Evolutionary conservation across 1,140 invertebrate species (phyloP).

Genomic region (Lordiphosa clarofinis): DNA sequence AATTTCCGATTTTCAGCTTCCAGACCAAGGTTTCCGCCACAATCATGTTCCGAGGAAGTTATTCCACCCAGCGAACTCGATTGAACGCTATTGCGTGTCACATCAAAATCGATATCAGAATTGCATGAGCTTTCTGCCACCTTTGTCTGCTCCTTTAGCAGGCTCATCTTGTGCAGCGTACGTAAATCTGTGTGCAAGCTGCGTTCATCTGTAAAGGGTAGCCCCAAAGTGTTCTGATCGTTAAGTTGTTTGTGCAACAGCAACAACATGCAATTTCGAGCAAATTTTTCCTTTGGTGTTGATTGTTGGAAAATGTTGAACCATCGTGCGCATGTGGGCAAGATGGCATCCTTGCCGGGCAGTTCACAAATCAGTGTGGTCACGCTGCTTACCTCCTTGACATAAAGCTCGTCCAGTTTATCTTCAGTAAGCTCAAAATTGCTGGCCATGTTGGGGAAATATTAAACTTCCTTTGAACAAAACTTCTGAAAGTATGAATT

Average conservation of each 20-base stretch:
- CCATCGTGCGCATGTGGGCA: conserved; percentile 51
- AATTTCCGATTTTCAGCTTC: conserved; percentile 13
- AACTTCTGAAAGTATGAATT: no score
- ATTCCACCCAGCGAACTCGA: not conserved
- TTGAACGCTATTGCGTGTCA: not conserved
- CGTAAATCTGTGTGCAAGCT: conserved; percentile 30
- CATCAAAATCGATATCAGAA: not conserved
- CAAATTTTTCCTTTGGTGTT: conserved; percentile 37
- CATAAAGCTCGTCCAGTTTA: conserved; percentile 47
- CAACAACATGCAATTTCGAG: conserved; percentile 55
- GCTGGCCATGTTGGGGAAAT: conserved; percentile 14
- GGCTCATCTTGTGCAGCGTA: conserved; percentile 22
- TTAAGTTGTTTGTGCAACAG: conserved; percentile 60
- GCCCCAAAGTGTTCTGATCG: conserved; percentile 15
- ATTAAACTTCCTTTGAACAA: no score
- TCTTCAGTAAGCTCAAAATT: conserved; percentile 16
- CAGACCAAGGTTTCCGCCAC: not conserved
- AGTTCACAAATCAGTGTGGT: conserved; percentile 21
- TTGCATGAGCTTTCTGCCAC: not conserved
- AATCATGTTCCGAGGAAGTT: not conserved
- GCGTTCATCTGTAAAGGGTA: conserved; percentile 53
- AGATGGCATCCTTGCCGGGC: conserved; percentile 14
- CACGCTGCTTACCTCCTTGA: conserved; percentile 40
- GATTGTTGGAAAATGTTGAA: conserved; percentile 41
- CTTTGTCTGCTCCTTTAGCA: not conserved